A percentile compares a stretch with the other conserved stretches of the same genome.
These are phyloP conservation scores for Eremophila alpestris DNA, from an alignment of 2,797 vertebrate species.

Conservation along the genomic window DNA sequence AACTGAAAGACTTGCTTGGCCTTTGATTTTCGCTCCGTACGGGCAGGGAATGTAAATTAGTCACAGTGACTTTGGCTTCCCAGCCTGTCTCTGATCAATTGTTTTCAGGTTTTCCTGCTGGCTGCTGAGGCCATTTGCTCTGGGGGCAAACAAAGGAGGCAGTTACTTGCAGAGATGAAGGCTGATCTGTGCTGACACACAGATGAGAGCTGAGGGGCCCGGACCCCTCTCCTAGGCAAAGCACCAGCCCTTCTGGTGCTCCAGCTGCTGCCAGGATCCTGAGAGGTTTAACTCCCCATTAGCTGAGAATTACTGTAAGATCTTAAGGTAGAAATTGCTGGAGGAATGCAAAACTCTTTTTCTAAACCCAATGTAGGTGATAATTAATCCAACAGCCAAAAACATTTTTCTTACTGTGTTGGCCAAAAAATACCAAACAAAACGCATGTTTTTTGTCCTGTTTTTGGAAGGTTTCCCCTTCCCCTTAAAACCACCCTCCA, in stretches of 20 bases:
- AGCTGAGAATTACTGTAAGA: not conserved
- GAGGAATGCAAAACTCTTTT: not conserved
- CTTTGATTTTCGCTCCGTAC: not conserved
- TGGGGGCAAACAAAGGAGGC: constrained; percentile 32
- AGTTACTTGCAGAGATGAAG: constrained; percentile 51
- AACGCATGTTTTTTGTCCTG: not conserved
- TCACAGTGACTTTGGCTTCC: constrained; percentile 42
- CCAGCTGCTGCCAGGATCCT: not conserved
- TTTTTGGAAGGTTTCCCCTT: not conserved
- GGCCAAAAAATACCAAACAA: not conserved
- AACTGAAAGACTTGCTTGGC: constrained; percentile 2
- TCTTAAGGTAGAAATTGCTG: not conserved
- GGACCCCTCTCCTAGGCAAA: not conserved
- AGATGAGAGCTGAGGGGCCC: not conserved
- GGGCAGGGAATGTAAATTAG: constrained; percentile 55
- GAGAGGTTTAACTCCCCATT: not conserved
- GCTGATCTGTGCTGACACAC: constrained; percentile 40
- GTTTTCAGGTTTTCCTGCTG: constrained; percentile 53
- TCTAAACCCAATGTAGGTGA: not conserved
- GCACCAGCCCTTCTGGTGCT: not conserved
- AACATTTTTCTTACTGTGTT: not conserved
- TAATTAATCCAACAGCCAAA: not conserved
- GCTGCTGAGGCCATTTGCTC: constrained; percentile 1
- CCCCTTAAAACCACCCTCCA: not conserved
- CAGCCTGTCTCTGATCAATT: constrained; percentile 41